Base-by-base conservation (phyloP, 2,113 vertebrate genomes). In the Limanda limanda region DNA sequence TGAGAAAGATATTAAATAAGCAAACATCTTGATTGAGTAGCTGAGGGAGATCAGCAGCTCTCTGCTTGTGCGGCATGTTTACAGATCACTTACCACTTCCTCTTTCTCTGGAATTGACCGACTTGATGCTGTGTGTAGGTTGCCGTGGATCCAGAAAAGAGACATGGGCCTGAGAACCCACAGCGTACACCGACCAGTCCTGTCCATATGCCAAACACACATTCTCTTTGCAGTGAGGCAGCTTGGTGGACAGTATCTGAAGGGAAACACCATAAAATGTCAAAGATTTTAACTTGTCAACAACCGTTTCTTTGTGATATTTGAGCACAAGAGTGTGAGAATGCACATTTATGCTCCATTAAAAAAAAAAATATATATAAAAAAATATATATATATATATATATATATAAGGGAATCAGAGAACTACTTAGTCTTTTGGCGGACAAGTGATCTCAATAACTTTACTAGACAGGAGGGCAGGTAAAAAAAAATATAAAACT, bases 101-200 rank as follows among this genome's bases (percentile, higher is more conserved):
- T 87, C 96, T 93, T 72, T 99, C 98, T 86, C 95, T 94, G 82
- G 98, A 98, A 79, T 95, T 97, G 82, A 99, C 96, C 0, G 98
- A 99, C 87, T 96, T 98, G 62, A 98, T 94, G 0, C 87, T 97
- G 86, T 96, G 91, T 13, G 96, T 94, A 5, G 97, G 97, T 85
- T 99, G 96, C 70, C 98, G 95, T 0, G 98, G 97, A 84, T 99
- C 98, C 85, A 99, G 92, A 68, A 99, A 99, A 59, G 98, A 99
- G 74, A 99, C 98, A 0, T 99, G 98, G 10, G 97, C 97, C 92
- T 99, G 98, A 37, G 98, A 99, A 71, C 98, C 98, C 4, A 98
- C 98, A 1, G 98, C 98, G 10, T 99, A 99, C 58, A 99, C 96
- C 0, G 98, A 99, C 98, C 98, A 99, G 74, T 99, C 98, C 85